Percentiles rank a stretch among this genome's conserved stretches.
These are phyloP conservation scores for Muscicapa striata DNA, from an alignment of 2,797 vertebrate genomes.

Conservation along the genomic window DNA sequence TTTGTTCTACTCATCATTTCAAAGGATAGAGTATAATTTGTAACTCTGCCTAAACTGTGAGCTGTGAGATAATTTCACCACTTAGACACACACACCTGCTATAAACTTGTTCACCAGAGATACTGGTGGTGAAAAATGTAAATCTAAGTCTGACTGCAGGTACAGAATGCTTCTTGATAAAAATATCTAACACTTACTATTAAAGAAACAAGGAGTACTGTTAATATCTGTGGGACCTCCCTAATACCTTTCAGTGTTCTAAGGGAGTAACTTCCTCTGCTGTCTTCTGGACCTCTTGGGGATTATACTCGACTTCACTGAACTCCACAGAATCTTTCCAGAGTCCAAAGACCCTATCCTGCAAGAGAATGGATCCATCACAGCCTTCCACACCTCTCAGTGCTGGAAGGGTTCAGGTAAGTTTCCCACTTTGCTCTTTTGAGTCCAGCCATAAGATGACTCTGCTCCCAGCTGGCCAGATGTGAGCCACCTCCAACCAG, in stretches of 20 bases:
- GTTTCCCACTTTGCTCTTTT: not conserved
- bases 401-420: not conserved
- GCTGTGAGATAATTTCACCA: not conserved
- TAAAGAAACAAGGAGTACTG: not conserved
- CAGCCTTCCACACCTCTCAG: not conserved
- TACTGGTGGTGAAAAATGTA: not conserved
- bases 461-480: not conserved
- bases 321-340: not conserved
- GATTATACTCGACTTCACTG: not conserved
- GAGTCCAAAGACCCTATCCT: not conserved
- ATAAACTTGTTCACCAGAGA: not conserved
- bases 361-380: not conserved
- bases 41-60: not conserved
- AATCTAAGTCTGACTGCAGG: not conserved
- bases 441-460: not conserved
- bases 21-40: not conserved
- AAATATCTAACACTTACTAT: not conserved
- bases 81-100: not conserved
- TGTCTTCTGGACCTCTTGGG: not conserved
- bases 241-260: not conserved
- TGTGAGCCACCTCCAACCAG: not conserved
- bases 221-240: not conserved
- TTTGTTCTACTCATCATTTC: not conserved
- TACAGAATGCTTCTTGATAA: not conserved
- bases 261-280: not conserved